Evolutionary conservation across 1,140 invertebrate genomes (phyloP).

Genomic region (Pachyrhynchus sulphureomaculatus): DNA sequence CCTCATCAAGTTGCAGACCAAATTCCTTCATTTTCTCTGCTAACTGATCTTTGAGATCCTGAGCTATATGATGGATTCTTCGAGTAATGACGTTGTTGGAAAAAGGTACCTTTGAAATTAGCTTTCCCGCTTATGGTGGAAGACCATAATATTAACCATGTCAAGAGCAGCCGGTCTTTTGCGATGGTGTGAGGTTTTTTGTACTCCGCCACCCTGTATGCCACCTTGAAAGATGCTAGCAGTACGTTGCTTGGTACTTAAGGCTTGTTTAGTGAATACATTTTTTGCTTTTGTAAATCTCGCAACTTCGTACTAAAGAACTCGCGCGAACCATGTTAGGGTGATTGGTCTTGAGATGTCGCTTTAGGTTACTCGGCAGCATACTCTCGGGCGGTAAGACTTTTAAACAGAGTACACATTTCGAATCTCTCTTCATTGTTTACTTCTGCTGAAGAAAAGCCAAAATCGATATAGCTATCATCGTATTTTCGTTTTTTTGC

Average conservation of each 20-base stretch:
- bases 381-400: no score
- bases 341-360: no score
- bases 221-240: conserved; percentile 31
- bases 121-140: conserved; percentile 36
- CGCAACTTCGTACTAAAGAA: no score
- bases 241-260: conserved; percentile 22
- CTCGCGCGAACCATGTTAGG: no score
- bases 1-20: conserved; percentile 42
- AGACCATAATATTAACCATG: conserved; percentile 39
- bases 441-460: no score
- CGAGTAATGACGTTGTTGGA: conserved; percentile 42
- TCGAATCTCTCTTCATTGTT: no score
- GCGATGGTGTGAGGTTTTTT: conserved; percentile 39
- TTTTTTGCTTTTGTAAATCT: no score
- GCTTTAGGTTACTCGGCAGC: no score
- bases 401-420: no score
- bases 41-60: conserved; percentile 39
- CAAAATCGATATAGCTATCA: no score
- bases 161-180: conserved; percentile 38
- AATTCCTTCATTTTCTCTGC: conserved; percentile 35
- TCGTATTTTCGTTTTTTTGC: no score
- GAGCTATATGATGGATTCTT: conserved; percentile 40
- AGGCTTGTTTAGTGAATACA: conserved; percentile 12
- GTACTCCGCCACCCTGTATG: conserved; percentile 37
- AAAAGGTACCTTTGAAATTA: conserved; percentile 38